phyloP scores from a whole-genome alignment of 2,797 vertebrate species.

The Chromobotia macracanthus region DNA sequence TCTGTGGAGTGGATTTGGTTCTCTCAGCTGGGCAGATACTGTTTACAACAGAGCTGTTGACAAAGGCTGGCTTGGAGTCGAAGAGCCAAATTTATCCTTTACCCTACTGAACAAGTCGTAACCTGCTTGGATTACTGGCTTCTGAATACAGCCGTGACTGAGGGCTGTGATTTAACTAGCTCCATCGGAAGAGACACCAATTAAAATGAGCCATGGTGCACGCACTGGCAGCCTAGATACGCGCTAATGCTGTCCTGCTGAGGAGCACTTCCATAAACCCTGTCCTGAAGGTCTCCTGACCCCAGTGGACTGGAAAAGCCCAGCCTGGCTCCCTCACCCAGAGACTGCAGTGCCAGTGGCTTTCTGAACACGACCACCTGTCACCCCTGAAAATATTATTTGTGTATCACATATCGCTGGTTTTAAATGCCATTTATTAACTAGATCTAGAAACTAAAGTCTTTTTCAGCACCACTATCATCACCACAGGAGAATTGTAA shows the following conservation, averaged over 20 bases:
- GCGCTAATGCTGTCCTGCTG: conserved; percentile 14
- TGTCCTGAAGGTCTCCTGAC: conserved; percentile 3
- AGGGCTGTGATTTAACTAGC: conserved; percentile 28
- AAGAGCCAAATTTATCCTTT: conserved; percentile 69
- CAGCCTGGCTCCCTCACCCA: neutral
- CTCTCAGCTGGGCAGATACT: conserved; percentile 64
- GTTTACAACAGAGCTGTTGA: conserved; percentile 67
- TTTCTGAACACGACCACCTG: neutral
- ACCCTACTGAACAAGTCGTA: conserved; percentile 66
- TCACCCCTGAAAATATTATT: neutral
- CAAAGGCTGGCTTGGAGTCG: conserved; percentile 70
- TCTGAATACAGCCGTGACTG: conserved; percentile 20
- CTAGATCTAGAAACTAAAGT: no score
- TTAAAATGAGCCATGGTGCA: conserved; percentile 32
- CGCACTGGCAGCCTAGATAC: conserved; percentile 8
- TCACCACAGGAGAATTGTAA: neutral
- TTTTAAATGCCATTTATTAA: no score
- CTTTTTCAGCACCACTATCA: neutral
- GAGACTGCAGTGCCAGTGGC: neutral
- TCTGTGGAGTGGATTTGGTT: conserved; percentile 64
- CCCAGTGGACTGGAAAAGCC: neutral
- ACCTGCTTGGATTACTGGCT: conserved; percentile 61
- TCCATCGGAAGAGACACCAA: conserved; percentile 15
- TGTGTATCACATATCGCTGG: neutral
- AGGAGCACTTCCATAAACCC: conserved; percentile 2